These are phyloP conservation scores for Hyppa rectilinea DNA, from an alignment of 2,888 invertebrate species.

Conservation along the genomic window DNA sequence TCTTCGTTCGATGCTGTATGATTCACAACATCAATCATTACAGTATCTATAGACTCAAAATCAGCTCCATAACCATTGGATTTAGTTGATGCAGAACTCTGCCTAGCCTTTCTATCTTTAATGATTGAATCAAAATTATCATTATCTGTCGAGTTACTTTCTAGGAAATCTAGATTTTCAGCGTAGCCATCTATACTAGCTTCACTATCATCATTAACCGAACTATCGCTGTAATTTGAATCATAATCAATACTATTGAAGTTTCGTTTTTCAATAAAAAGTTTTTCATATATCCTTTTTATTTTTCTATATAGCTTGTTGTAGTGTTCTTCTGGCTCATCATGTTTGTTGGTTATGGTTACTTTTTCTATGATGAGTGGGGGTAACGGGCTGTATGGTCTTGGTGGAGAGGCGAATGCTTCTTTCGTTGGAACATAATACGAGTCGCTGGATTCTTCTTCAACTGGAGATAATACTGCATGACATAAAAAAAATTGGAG, in stretches of 20 bases:
- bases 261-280: constrained; percentile 65
- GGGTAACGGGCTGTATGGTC: constrained; percentile 67
- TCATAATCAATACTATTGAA: constrained; percentile 28
- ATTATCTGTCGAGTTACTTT: neutral
- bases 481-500: neutral
- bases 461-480: constrained; percentile 70
- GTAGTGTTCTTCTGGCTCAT: constrained; percentile 71
- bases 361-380: constrained; percentile 70
- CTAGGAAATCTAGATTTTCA: neutral
- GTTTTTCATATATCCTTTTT: constrained; percentile 61
- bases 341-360: constrained; percentile 64
- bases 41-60: constrained; percentile 33
- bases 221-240: constrained; percentile 6
- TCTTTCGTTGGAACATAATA: constrained; percentile 14
- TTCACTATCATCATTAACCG: neutral
- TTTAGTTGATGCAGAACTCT: constrained; percentile 5
- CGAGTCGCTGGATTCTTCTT: constrained; percentile 61
- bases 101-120: neutral
- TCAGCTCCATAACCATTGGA: constrained; percentile 50
- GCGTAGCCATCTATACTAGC: neutral
- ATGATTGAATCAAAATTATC: neutral
- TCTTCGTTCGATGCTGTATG: constrained; percentile 15
- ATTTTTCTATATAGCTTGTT: constrained; percentile 63
- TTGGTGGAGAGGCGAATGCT: neutral
- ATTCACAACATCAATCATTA: constrained; percentile 27